A percentile compares a stretch with the other conserved stretches of the same genome.
Conservation (phyloP, 1,140 invertebrate genomes). For the Lethocerus indicus region DNA sequence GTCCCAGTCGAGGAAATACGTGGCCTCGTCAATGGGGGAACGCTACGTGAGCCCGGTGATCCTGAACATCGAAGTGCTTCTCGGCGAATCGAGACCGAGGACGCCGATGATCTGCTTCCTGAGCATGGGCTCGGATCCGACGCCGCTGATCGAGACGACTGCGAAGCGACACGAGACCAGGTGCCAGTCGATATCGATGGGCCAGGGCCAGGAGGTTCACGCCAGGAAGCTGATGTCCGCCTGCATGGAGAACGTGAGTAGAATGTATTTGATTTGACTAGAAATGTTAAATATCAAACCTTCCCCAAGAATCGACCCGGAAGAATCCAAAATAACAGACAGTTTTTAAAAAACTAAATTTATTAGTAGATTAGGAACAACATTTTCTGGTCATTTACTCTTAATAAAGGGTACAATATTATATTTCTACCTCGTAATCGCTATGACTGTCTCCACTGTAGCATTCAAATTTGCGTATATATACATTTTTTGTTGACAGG, state of each 20-base stretch:
- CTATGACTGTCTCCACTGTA: too few species aligned
- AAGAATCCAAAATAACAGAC: too few species aligned
- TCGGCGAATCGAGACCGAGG: conserved; percentile 52
- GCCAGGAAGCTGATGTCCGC: conserved; percentile 56
- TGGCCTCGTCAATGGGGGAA: conserved; percentile 43
- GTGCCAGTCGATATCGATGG: conserved; percentile 66
- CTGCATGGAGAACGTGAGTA: conserved; percentile 42
- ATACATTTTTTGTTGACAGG: conserved; percentile 26
- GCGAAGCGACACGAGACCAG: conserved; percentile 58
- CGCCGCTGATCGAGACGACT: conserved; percentile 60
- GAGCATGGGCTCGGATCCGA: conserved; percentile 84
- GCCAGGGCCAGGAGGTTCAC: conserved; percentile 83
- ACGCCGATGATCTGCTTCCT: conserved; percentile 77
- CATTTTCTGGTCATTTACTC: too few species aligned
- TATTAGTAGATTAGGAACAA: too few species aligned
- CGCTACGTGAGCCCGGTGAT: conserved; percentile 70
- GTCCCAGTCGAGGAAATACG: conserved; percentile 69
- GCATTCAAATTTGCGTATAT: neutral
- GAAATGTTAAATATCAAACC: too few species aligned
- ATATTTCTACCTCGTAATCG: too few species aligned
- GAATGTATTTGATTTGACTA: too few species aligned
- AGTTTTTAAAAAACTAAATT: too few species aligned
- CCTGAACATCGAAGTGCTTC: conserved; percentile 62
- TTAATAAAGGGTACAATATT: too few species aligned
- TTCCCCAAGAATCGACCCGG: too few species aligned